phyloP scores from a whole-genome alignment of 2,113 vertebrate species.

The Carollia perspicillata region DNA sequence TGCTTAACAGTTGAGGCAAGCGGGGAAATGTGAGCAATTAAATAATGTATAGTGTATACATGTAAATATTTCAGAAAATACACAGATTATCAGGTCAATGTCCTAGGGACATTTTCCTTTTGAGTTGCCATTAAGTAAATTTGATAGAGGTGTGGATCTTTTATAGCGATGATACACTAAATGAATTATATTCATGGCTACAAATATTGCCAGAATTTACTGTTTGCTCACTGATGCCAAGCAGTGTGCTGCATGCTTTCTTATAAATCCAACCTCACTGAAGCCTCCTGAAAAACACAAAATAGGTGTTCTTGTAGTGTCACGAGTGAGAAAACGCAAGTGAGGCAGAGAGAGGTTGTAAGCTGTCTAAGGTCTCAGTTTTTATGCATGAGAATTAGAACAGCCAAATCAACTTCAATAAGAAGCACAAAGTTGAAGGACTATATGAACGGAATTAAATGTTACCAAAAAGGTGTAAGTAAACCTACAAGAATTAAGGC shows the following conservation, averaged over 20 bases:
- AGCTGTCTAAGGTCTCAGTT: not conserved
- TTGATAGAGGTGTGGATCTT: not conserved
- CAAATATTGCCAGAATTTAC: not conserved
- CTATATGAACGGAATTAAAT: not conserved
- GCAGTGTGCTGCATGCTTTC: rapidly evolving
- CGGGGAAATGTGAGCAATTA: not conserved
- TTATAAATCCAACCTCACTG: not conserved
- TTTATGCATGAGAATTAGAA: not conserved
- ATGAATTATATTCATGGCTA: not conserved
- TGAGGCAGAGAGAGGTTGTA: not conserved
- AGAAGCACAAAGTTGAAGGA: not conserved
- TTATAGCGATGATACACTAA: not conserved
- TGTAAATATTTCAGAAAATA: not conserved
- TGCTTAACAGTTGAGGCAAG: not conserved
- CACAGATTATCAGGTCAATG: not conserved
- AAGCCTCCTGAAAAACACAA: not conserved
- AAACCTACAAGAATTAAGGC: not conserved
- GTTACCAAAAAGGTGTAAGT: not conserved
- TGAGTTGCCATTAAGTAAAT: not conserved
- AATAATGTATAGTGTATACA: not conserved
- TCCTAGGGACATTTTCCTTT: not conserved
- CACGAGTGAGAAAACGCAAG: not conserved
- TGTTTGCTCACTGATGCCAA: not conserved
- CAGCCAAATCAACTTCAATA: not conserved
- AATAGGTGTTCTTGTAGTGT: not conserved